Evolutionary conservation across 2,113 vertebrate species (phyloP).

Genomic region (Monopterus albus): DNA sequence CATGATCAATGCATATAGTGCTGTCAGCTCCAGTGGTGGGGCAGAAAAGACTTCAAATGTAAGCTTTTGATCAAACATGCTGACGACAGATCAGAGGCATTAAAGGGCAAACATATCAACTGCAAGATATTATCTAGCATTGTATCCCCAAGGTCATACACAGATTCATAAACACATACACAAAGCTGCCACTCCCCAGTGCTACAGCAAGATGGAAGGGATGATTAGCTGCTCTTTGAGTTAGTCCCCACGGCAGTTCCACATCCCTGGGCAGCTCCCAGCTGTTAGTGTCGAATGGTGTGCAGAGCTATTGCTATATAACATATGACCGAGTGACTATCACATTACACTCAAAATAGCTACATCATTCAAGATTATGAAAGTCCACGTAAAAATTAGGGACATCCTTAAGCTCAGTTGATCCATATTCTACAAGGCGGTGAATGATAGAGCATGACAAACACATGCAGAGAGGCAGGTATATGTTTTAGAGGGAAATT

Average conservation of each 20-base stretch:
- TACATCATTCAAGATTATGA: not conserved
- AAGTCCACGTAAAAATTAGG: not conserved
- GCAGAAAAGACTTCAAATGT: not conserved
- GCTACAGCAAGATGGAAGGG: constrained; percentile 7
- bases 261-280: constrained; percentile 26
- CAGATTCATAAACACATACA: not conserved
- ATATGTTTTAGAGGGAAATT: constrained; percentile 39
- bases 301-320: not conserved
- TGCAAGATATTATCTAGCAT: not conserved
- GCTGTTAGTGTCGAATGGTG: constrained; percentile 5
- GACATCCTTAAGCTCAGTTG: not conserved
- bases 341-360: not conserved
- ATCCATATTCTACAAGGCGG: constrained; percentile 5
- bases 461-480: not conserved
- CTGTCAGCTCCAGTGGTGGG: not conserved
- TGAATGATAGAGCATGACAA: not conserved
- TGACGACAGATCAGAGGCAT: constrained; percentile 9
- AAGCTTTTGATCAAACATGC: constrained; percentile 5
- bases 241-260: not conserved
- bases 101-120: constrained; percentile 21
- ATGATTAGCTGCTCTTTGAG: constrained; percentile 29
- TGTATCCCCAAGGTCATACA: constrained; percentile 3
- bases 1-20: not conserved
- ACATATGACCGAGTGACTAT: not conserved
- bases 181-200: not conserved